Evolutionary conservation across 1,140 invertebrate genomes (phyloP), one percentile per base, ranked within the genome.

Genomic region (Meloidogyne exigua): DNA sequence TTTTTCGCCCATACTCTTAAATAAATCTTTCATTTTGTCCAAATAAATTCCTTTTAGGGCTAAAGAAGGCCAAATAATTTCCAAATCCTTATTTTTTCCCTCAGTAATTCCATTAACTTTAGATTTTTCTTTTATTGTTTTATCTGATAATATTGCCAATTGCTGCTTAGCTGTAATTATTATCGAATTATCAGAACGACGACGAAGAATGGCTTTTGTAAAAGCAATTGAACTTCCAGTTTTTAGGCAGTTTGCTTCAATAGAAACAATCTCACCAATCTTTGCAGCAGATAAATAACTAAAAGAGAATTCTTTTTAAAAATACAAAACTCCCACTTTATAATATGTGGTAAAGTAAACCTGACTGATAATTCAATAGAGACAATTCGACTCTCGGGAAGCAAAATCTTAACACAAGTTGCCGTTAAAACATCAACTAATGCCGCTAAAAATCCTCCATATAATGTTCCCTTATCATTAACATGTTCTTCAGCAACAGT

Each of bases 351-450:
- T 7, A 66, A 44, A 75, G 70, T 64, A 26, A 28, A 79, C 77
- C 67, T 76, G 25, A 39, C 28, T 0, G 68, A n/a, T 44, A 79
- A 64, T 84, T 93, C 91, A 18, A 94, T 91, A 15, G 92, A 93
- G 28, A 92, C 91, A 44, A 93, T 92, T 75, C 91, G 89, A 39
- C 88, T 85, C 76, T 90, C 88, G 65, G 88, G 89, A 25, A 91
- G 90, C 0, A 92, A 91, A 13, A 92, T 91, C 42, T 73, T 76
- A 25, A 84, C 69, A 1, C 93, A 93, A 85, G 92, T 91, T 0
- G 93, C 93, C 7, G 94, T 94, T 18, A 95, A 87, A 75, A 90
- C 90, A 88, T 96, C 94, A 12, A 95, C 91, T 18, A 95, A 83
- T 3, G 92, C 92, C 13, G 92, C 91, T 13, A 92, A 93, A 78